phyloP scores from a whole-genome alignment of 2,888 invertebrate species.

The Girardia tigrina region DNA sequence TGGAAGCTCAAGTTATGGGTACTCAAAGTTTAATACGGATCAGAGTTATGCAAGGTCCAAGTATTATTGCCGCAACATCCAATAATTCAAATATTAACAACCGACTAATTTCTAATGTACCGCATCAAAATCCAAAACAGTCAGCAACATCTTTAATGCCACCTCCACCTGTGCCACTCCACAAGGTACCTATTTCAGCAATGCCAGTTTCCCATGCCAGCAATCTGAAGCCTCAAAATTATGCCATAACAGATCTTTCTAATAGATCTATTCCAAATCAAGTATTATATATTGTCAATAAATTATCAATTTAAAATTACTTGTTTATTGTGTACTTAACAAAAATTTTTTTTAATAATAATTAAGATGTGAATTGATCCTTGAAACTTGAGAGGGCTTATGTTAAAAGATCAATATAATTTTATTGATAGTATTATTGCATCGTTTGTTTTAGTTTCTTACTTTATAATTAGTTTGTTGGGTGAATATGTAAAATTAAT shows the following conservation, averaged over 20 bases:
- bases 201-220: constrained; percentile 17
- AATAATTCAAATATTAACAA: not conserved
- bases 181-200: not conserved
- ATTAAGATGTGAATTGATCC: too few species aligned
- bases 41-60: constrained; percentile 33
- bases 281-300: not conserved
- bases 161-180: constrained; percentile 28
- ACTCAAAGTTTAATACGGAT: constrained; percentile 31
- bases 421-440: too few species aligned
- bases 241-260: not conserved
- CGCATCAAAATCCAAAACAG: not conserved
- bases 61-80: not conserved
- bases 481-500: too few species aligned
- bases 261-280: not conserved
- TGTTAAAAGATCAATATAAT: too few species aligned
- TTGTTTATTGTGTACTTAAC: too few species aligned
- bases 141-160: constrained; percentile 31
- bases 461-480: too few species aligned
- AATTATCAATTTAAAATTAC: too few species aligned
- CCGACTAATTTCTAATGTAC: not conserved
- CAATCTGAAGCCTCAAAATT: not conserved
- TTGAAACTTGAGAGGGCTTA: too few species aligned
- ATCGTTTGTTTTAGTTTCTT: too few species aligned
- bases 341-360: too few species aligned
- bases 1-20: constrained; percentile 34